Conservation (phyloP, 1,140 invertebrate species). For the Drosophila micromelanica region DNA sequence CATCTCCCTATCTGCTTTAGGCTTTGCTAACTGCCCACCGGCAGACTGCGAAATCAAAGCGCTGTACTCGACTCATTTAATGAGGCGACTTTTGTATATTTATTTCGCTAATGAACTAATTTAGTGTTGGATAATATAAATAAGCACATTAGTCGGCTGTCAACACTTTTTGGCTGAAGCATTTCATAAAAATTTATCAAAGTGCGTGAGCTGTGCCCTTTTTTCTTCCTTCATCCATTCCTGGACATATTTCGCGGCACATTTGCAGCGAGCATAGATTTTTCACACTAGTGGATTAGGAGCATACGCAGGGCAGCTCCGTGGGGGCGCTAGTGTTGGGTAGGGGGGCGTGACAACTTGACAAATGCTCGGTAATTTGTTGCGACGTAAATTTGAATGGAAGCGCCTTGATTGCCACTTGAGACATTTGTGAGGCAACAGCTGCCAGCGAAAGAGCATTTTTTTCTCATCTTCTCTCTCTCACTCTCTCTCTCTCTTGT, state of each 20-base stretch:
- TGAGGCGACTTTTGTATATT: conserved; percentile 21
- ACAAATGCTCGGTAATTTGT: conserved; percentile 84
- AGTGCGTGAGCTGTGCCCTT: conserved; percentile 29
- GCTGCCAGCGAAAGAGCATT: conserved; percentile 75
- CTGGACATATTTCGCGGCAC: conserved; percentile 70
- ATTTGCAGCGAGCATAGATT: conserved; percentile 75
- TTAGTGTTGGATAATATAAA: conserved; percentile 34
- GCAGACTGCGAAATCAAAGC: neutral
- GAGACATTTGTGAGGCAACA: conserved; percentile 82
- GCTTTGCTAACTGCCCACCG: neutral
- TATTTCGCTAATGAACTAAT: conserved; percentile 53
- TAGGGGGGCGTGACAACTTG: conserved; percentile 59
- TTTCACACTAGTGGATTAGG: conserved; percentile 71
- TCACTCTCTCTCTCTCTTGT: neutral
- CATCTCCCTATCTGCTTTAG: neutral
- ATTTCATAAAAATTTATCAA: conserved; percentile 58
- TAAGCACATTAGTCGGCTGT: conserved; percentile 59
- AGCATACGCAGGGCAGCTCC: neutral
- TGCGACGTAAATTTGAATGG: conserved; percentile 84
- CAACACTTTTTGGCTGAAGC: conserved; percentile 54
- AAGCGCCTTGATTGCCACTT: conserved; percentile 84
- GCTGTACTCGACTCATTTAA: conserved; percentile 22
- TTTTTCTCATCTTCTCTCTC: conserved; percentile 24
- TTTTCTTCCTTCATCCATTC: conserved; percentile 1
- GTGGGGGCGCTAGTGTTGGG: neutral